These are phyloP conservation scores for Silurus glanis DNA, from an alignment of 2,113 vertebrate species.

Conservation along the genomic window DNA sequence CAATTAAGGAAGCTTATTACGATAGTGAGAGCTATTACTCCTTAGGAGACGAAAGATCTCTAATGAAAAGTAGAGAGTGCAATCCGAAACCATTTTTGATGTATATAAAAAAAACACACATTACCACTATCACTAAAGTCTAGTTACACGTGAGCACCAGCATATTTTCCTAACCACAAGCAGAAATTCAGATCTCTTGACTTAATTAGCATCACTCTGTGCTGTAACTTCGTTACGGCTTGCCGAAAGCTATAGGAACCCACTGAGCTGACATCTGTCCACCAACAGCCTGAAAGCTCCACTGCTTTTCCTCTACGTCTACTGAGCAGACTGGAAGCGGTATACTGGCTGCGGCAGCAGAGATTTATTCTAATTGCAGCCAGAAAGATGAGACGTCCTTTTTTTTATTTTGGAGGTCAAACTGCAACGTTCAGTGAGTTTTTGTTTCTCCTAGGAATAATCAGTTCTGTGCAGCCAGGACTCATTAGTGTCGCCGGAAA, in stretches of 20 bases:
- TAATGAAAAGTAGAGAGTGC: conserved; percentile 40
- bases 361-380: conserved; percentile 40
- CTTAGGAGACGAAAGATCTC: conserved; percentile 37
- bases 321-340: conserved; percentile 25
- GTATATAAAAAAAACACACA: not conserved
- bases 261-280: conserved; percentile 60
- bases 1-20: conserved; percentile 48
- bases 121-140: not conserved
- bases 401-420: conserved; percentile 27
- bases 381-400: conserved; percentile 24
- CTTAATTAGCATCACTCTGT: conserved; percentile 48
- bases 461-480: conserved; percentile 15
- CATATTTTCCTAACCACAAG: not conserved
- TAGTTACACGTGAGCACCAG: conserved; percentile 26
- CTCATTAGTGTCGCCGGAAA: conserved; percentile 9
- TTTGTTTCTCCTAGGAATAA: conserved; percentile 16
- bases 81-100: conserved; percentile 29
- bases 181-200: conserved; percentile 41
- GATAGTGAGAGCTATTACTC: conserved; percentile 30
- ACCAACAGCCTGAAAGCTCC: conserved; percentile 50
- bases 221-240: conserved; percentile 46
- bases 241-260: conserved; percentile 38
- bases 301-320: conserved; percentile 31
- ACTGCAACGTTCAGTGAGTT: not conserved
- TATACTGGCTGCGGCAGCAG: conserved; percentile 8